Evolutionary conservation across 2,113 vertebrate species (phyloP), one percentile per base, ranked within the genome.

Genomic region (Cromileptes altivelis): DNA sequence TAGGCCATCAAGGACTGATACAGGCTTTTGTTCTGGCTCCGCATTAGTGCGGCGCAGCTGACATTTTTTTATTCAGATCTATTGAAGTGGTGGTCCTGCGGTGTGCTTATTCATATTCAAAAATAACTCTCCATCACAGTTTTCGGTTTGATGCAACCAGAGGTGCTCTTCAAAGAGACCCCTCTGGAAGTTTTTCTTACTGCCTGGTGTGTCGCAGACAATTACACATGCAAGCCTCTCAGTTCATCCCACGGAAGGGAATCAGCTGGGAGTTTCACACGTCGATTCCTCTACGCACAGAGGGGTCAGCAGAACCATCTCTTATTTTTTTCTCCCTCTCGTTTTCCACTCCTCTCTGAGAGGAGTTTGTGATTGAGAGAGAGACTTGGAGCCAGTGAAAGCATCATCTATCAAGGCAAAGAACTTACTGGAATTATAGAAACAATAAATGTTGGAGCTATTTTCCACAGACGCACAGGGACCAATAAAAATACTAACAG

Each of bases 321-420:
- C 78, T 78, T 23, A 40, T 62, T 86, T 73, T 84, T 55, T 40
- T 45, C 57, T 33, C 61, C 37, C 61, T 40, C 61, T 45, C n/a
- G 47, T 21, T 64, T 42, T 17, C 45, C 25, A 11, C 69, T 42
- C 27, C 30, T 72, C 73, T 79, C 56, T 60, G 81, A 87, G 77
- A 89, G 61, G 52, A 50, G 72, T 77, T 78, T 68, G 69, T 88
- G 88, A 93, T 86, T 70, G 87, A 91, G 86, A 64, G 85, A 87
- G 73, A 75, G 69, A 80, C 83, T 88, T 63, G 50, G 68, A 79
- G 74, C 75, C 65, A 42, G 75, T 91, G 89, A 93, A 85, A 86
- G 89, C 79, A 50, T 78, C 84, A 94, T 94, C 92, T 85, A 94
- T 95, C 93, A 92, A 87, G 86, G 85, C 50, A 6, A 55, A 88